Conservation (phyloP, 2,797 vertebrate genomes). For the Chaenodraco wilsoni region DNA sequence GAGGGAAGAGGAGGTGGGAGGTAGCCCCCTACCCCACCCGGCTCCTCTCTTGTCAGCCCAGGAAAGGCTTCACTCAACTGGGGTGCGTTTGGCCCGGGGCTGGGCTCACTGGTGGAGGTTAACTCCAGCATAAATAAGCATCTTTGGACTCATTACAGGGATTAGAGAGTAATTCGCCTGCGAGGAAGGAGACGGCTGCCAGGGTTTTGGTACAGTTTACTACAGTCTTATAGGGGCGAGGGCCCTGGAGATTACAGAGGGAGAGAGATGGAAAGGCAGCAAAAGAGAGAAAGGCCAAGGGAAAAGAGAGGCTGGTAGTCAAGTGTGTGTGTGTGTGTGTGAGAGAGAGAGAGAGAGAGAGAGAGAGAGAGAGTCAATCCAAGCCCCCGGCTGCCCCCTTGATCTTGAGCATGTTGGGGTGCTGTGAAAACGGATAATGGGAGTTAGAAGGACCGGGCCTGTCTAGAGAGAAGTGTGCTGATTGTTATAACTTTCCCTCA, state of each 20-base stretch:
- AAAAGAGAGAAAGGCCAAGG: conserved; percentile 78
- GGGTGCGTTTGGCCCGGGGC: conserved; percentile 86
- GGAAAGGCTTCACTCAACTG: conserved; percentile 83
- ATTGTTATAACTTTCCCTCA: conserved; percentile 86
- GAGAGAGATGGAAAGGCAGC: conserved; percentile 76
- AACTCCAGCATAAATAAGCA: conserved; percentile 89
- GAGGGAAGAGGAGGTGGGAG: conserved; percentile 54
- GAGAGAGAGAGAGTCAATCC: conserved; percentile 73
- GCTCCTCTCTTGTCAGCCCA: conserved; percentile 75
- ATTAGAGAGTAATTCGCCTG: conserved; percentile 87
- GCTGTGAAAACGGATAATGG: conserved; percentile 86
- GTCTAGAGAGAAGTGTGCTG: conserved; percentile 81
- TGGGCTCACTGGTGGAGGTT: conserved; percentile 88
- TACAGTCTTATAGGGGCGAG: conserved; percentile 84
- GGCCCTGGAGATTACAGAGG: conserved; percentile 84
- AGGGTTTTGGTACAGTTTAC: conserved; percentile 87
- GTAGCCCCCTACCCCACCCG: conserved; percentile 27
- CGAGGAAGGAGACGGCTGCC: conserved; percentile 83
- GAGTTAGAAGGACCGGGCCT: conserved; percentile 78
- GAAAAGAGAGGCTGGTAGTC: conserved; percentile 79
- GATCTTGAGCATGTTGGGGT: conserved; percentile 87
- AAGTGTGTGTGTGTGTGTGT: conserved; percentile 69
- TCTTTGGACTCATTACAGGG: conserved; percentile 89
- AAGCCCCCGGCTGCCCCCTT: conserved; percentile 84
- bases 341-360: conserved; percentile 46